Percentiles rank a stretch among this genome's conserved stretches.
These are phyloP conservation scores for Drosophila equinoxialis DNA, from an alignment of 1,140 invertebrate species.

Conservation along the genomic window DNA sequence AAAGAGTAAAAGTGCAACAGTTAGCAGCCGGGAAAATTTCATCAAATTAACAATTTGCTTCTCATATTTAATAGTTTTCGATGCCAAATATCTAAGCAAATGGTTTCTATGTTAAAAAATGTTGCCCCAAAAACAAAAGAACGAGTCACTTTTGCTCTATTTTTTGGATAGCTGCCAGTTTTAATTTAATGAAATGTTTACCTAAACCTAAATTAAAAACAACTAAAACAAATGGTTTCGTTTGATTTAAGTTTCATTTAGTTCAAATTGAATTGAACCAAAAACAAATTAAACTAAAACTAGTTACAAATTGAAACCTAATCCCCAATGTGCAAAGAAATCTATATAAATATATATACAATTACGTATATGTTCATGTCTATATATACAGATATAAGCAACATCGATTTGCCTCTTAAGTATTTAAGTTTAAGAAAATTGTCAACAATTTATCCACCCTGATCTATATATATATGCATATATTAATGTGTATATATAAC, in stretches of 20 bases:
- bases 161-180: constrained; percentile 3
- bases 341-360: not conserved
- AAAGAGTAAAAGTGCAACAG: not conserved
- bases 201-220: not conserved
- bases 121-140: not conserved
- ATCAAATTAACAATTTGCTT: not conserved
- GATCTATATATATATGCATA: constrained; percentile 15
- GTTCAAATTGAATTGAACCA: constrained; percentile 3
- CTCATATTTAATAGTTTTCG: not conserved
- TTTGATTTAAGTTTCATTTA: constrained; percentile 4
- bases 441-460: constrained; percentile 41
- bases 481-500: constrained; percentile 31
- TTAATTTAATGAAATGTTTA: not conserved
- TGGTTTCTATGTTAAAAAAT: not conserved
- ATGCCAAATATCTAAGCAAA: not conserved
- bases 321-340: not conserved
- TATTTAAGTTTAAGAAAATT: constrained; percentile 64
- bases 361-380: not conserved
- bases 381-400: constrained; percentile 16
- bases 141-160: not conserved
- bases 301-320: constrained; percentile 8
- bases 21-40: not conserved
- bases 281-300: not conserved
- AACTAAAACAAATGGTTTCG: not conserved
- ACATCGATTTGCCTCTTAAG: constrained; percentile 60